These are phyloP conservation scores for Hirtodrosophila confusa DNA, from an alignment of 2,888 invertebrate genomes.

Conservation along the genomic window DNA sequence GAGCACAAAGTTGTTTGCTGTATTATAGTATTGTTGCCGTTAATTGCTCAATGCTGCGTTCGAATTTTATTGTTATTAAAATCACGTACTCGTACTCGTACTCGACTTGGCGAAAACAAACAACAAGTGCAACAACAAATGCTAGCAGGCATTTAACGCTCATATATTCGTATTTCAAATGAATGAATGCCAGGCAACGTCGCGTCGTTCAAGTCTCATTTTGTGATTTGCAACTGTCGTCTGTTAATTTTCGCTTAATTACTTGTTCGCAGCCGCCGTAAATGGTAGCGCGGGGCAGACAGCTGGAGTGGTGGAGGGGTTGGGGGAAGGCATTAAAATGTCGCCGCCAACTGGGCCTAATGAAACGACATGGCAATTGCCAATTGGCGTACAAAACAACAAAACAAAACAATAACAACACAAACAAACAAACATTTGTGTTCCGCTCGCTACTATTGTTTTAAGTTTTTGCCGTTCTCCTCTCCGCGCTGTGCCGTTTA, in stretches of 20 bases:
- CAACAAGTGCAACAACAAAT: slow-evolving; percentile 36
- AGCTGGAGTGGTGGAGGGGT: background rate
- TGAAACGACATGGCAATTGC: slow-evolving; percentile 65
- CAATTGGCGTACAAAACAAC: slow-evolving; percentile 55
- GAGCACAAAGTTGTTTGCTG: slow-evolving; percentile 44
- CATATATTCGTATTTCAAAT: slow-evolving; percentile 31
- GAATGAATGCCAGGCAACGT: slow-evolving; percentile 43
- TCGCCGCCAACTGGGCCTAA: slow-evolving; percentile 50
- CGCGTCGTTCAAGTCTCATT: slow-evolving; percentile 41
- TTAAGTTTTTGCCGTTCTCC: slow-evolving; percentile 38
- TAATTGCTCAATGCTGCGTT: slow-evolving; percentile 72
- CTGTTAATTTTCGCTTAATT: slow-evolving; percentile 75
- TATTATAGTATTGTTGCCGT: slow-evolving; percentile 30
- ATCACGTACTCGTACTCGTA: slow-evolving; percentile 64
- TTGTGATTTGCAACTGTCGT: slow-evolving; percentile 65
- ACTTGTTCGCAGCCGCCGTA: slow-evolving; percentile 60
- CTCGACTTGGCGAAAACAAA: slow-evolving; percentile 51
- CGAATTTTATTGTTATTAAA: slow-evolving; percentile 76
- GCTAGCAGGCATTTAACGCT: slow-evolving; percentile 10
- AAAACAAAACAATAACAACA: slow-evolving; percentile 14
- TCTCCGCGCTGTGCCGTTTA: slow-evolving; percentile 33
- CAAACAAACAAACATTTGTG: slow-evolving; percentile 63
- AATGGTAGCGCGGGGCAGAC: slow-evolving; percentile 25
- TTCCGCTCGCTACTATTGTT: slow-evolving; percentile 58
- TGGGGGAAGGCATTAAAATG: slow-evolving; percentile 48